Percentiles rank a stretch among this genome's conserved stretches.
These are phyloP conservation scores for Hypselothyrea guttata DNA, from an alignment of 2,888 invertebrate species.

Conservation along the genomic window DNA sequence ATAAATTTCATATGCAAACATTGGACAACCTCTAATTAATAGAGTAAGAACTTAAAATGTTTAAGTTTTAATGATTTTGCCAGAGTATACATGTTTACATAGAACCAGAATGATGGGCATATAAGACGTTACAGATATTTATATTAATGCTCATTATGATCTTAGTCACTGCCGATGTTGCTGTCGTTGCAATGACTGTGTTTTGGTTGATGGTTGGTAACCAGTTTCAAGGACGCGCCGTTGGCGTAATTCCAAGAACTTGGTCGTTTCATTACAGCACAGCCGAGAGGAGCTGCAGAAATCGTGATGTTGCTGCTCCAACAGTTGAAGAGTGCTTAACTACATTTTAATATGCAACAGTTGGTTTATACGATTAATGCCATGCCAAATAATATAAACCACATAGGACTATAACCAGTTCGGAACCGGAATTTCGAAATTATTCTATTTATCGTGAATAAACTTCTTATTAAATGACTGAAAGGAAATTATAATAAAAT, in stretches of 20 bases:
- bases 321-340: too few species aligned
- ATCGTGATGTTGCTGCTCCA: slow-evolving; percentile 3
- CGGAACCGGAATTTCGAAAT: too few species aligned
- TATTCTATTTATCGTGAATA: too few species aligned
- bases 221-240: slow-evolving; percentile 72
- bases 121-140: background rate
- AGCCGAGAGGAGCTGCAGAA: slow-evolving; percentile 4
- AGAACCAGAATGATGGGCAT: slow-evolving; percentile 10
- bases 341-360: background rate
- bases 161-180: background rate
- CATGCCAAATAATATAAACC: too few species aligned
- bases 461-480: too few species aligned
- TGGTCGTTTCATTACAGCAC: slow-evolving; percentile 52
- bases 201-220: slow-evolving; percentile 61
- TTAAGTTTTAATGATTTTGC: slow-evolving; percentile 47
- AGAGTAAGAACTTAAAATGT: slow-evolving; percentile 43
- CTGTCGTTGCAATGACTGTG: slow-evolving; percentile 37
- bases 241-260: slow-evolving; percentile 71
- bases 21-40: slow-evolving; percentile 54
- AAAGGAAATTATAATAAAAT: too few species aligned
- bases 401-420: too few species aligned
- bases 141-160: background rate
- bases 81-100: slow-evolving; percentile 26
- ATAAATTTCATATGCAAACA: slow-evolving; percentile 47
- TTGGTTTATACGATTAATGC: too few species aligned